Evolutionary conservation across 2,888 invertebrate genomes (phyloP).

Genomic region (Elysia crispata): DNA sequence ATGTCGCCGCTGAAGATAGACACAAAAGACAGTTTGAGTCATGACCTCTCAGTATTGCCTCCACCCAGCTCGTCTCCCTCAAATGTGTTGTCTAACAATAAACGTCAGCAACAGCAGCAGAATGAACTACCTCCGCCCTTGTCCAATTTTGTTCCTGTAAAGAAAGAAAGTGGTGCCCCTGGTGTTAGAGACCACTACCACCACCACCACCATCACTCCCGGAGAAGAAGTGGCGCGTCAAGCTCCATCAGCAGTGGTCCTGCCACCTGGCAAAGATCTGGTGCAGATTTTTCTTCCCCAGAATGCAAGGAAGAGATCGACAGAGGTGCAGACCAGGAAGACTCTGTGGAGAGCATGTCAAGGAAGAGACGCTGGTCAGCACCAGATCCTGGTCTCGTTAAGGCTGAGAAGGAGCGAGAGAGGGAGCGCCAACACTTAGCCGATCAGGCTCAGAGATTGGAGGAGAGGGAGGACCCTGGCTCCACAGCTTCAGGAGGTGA

Average conservation of each 20-base stretch:
- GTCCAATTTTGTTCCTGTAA: constrained; percentile 39
- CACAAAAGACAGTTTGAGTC: not conserved
- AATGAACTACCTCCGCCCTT: constrained; percentile 35
- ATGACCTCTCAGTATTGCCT: not conserved
- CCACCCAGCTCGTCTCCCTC: not conserved
- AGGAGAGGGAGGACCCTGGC: constrained; percentile 15
- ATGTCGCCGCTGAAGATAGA: not conserved
- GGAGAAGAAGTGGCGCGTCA: constrained; percentile 15
- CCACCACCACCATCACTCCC: not conserved
- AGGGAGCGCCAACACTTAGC: constrained; percentile 30
- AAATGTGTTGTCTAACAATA: not conserved
- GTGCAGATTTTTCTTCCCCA: not conserved
- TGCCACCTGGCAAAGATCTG: not conserved
- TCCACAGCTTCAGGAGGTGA: not conserved
- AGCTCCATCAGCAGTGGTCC: not conserved
- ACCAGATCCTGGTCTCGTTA: constrained; percentile 32
- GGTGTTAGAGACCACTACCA: not conserved
- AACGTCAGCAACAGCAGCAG: constrained; percentile 20
- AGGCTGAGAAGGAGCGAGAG: constrained; percentile 39
- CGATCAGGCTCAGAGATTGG: constrained; percentile 20
- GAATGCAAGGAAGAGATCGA: not conserved
- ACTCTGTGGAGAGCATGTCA: constrained; percentile 9
- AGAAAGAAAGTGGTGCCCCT: constrained; percentile 29
- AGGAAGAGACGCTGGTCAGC: constrained; percentile 42
- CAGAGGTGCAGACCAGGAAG: not conserved